phyloP scores from a whole-genome alignment of 2,113 vertebrate genomes.

The Picathartes gymnocephalus region DNA sequence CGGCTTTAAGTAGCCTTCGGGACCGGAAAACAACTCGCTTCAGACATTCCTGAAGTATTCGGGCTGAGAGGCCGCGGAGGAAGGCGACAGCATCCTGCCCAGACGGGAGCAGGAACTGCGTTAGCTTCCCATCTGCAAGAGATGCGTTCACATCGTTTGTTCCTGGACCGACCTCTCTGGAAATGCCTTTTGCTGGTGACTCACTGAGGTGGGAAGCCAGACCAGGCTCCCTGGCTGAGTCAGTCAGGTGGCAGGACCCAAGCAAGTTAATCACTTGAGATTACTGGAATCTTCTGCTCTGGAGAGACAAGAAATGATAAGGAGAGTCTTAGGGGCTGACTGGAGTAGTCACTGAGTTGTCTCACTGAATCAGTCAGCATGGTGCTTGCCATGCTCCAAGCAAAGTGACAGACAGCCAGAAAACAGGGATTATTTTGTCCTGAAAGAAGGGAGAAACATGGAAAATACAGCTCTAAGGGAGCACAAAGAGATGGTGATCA shows the following conservation, averaged over 20 bases:
- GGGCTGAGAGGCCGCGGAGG: neutral
- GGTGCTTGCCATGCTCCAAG: neutral
- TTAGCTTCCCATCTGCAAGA: neutral
- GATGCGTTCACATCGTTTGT: neutral
- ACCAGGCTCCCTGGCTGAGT: neutral
- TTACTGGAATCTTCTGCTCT: neutral
- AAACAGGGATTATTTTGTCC: neutral
- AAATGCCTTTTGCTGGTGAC: neutral
- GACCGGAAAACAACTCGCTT: neutral
- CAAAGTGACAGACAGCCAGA: neutral
- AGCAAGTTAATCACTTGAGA: neutral
- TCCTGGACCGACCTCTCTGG: neutral
- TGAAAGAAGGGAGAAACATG: neutral
- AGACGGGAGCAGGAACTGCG: neutral
- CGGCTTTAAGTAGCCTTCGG: neutral
- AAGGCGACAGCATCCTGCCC: neutral
- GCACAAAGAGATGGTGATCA: neutral
- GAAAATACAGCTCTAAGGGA: neutral
- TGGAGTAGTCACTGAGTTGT: neutral
- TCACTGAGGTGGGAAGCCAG: neutral
- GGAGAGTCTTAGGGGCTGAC: neutral
- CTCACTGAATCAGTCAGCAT: neutral
- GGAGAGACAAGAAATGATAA: neutral
- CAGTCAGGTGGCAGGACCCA: neutral
- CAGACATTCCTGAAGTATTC: neutral